Evolutionary conservation across 2,888 invertebrate species (phyloP), one percentile per base, ranked within the genome.

Genomic region (Laspeyria flexula): DNA sequence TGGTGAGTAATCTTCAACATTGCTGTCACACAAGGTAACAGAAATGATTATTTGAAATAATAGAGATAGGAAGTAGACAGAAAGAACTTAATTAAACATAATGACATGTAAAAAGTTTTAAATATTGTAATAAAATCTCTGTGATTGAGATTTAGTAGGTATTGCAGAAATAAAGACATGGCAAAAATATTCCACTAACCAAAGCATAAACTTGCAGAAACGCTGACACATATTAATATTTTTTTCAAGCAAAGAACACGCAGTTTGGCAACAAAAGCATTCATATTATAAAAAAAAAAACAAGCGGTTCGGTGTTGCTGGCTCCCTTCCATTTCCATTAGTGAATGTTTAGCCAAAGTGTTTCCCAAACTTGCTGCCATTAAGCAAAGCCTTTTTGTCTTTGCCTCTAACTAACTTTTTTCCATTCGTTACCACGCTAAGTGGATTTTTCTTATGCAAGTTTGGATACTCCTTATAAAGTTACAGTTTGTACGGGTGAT

Each of bases 261-360:
- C 81, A 73, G 83, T 83, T 90, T 89, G 88, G 89, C 89, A 87
- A 71, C 73, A 71, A 74, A 68, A 67, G 67, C 73, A 78, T 79
- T 77, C 1, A 81, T 55, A 55, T 55, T 63, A 55, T 86, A 50
- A 85, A 78, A 54, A 86, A 50, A 85, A 78, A 89, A 88, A 87
- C 84, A 84, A 84, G 75, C 60, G 77, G 79, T 74, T 76, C 71
- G 59, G 71, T 69, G 71, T 75, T 76, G 65, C 88, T 91, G 90
- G 90, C 91, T 80, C 71, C 77, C 81, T 88, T 90, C 90, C 90
- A 91, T 90, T 88, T 90, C 91, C 91, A 92, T 92, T 91, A 92
- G 89, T 75, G 81, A 83, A 88, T 91, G 86, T 90, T 92, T 90
- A 91, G 88, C 88, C 82, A 87, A 90, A 91, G 88, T 89, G 90